Evolutionary conservation across 2,888 invertebrate genomes (phyloP).

Genomic region (Meiosimyza decipiens): DNA sequence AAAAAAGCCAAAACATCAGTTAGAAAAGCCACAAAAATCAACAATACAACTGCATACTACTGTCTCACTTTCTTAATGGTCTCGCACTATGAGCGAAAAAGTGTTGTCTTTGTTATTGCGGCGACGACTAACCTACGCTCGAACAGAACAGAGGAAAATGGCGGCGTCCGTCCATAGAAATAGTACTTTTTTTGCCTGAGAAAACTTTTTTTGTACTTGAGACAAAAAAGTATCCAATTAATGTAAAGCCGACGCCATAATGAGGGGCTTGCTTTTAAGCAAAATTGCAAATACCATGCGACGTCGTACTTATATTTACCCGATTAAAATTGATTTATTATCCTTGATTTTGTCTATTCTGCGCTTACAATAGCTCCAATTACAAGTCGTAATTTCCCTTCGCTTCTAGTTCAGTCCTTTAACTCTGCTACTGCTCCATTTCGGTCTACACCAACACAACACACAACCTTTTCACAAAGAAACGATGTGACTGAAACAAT

Average conservation of each 20-base stretch:
- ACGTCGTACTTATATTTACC: conserved; percentile 23
- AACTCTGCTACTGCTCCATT: conserved; percentile 14
- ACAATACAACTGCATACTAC: conserved; percentile 38
- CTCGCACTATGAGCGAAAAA: not conserved
- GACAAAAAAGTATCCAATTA: not conserved
- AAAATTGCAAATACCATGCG: not conserved
- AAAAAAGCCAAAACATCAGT: conserved; percentile 36
- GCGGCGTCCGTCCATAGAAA: conserved; percentile 42
- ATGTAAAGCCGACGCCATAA: not conserved
- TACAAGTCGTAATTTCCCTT: conserved; percentile 8
- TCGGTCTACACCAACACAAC: not conserved
- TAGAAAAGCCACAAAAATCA: conserved; percentile 46
- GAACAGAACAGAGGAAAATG: conserved; percentile 45
- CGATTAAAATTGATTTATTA: conserved; percentile 16
- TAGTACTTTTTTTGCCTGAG: conserved; percentile 31
- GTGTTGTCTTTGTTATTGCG: conserved; percentile 33
- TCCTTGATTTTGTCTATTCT: conserved; percentile 12
- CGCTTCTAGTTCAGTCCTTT: conserved; percentile 15
- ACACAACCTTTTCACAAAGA: conserved; percentile 30
- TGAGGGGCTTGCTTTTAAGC: not conserved
- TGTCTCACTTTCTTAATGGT: conserved; percentile 1
- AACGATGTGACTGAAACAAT: conserved; percentile 10
- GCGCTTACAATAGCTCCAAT: not conserved
- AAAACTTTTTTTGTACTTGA: not conserved
- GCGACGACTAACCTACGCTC: conserved; percentile 36